phyloP scores from a whole-genome alignment of 2,113 vertebrate genomes.

The Leptodactylus fuscus region DNA sequence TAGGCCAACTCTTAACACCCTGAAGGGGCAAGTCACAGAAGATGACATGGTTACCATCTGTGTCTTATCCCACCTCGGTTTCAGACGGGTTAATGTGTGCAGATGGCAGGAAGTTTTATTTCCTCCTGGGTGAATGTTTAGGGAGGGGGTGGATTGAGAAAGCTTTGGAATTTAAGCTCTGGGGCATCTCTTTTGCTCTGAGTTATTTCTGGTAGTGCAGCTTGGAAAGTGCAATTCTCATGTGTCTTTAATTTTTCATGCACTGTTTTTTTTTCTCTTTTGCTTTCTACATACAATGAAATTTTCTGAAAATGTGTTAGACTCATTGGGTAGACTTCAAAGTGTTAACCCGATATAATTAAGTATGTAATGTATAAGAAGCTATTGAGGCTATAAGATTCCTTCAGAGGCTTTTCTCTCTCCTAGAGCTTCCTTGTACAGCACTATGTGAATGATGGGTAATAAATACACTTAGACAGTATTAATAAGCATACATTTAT shows the following conservation, averaged over 20 bases:
- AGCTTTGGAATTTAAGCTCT: constrained; percentile 57
- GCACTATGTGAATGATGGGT: neutral
- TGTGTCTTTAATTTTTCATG: constrained; percentile 50
- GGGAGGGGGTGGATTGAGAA: constrained; percentile 39
- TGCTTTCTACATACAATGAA: constrained; percentile 9
- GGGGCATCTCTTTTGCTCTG: constrained; percentile 47
- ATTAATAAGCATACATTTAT: neutral
- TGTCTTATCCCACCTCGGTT: neutral
- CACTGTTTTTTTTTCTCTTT: constrained; percentile 19
- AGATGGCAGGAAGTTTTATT: constrained; percentile 60
- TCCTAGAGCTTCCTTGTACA: no score
- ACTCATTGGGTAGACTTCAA: neutral
- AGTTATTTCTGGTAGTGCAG: constrained; percentile 38
- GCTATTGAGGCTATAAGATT: neutral
- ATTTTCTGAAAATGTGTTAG: neutral
- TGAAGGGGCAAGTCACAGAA: neutral
- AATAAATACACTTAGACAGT: neutral
- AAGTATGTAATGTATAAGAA: no score
- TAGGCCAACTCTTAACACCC: no score
- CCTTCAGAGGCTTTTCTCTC: neutral
- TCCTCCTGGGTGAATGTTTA: constrained; percentile 51
- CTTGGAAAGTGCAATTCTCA: constrained; percentile 39
- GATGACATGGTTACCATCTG: neutral
- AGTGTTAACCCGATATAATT: neutral
- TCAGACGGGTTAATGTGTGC: constrained; percentile 44